Percentiles rank a stretch among this genome's conserved stretches.
Evolutionary conservation across 2,797 vertebrate genomes (phyloP).

Genomic region (Spondyliosoma cantharus): DNA sequence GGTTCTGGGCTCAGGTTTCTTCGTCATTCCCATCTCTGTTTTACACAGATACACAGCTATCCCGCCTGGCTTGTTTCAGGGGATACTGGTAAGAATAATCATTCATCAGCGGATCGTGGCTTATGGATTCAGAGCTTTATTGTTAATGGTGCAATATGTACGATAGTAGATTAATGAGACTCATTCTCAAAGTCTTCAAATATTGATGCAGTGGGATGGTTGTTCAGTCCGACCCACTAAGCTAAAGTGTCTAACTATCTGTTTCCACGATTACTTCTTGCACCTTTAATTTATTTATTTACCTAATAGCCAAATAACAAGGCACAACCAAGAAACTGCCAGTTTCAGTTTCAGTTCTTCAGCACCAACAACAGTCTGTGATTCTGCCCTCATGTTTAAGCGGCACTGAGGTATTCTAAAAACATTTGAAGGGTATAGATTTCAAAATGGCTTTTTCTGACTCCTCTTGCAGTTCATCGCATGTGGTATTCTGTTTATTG

Average conservation of each 20-base stretch:
- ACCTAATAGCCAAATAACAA: neutral
- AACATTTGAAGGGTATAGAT: neutral
- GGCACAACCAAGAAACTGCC: neutral
- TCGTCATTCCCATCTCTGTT: conserved; percentile 41
- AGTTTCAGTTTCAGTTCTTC: neutral
- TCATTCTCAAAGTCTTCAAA: too few relatives aligned
- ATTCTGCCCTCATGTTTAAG: neutral
- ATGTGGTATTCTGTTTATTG: conserved; percentile 78
- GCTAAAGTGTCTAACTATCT: too few relatives aligned
- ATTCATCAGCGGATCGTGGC: neutral
- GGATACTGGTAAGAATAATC: conserved; percentile 71
- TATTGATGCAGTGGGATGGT: too few relatives aligned
- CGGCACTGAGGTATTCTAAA: neutral
- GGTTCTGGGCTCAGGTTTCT: conserved; percentile 65
- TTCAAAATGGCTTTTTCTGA: neutral
- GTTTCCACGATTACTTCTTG: too few relatives aligned
- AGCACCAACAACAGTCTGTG: neutral
- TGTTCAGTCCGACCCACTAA: too few relatives aligned
- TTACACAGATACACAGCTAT: rapidly evolving
- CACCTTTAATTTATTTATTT: neutral
- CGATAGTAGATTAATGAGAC: too few relatives aligned
- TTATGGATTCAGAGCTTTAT: neutral
- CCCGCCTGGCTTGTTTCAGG: conserved; percentile 55
- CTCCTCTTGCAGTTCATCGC: conserved; percentile 69
- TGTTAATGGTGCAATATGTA: too few relatives aligned